phyloP scores from a whole-genome alignment of 2,797 vertebrate species.

The Arctocebus calabarensis region DNA sequence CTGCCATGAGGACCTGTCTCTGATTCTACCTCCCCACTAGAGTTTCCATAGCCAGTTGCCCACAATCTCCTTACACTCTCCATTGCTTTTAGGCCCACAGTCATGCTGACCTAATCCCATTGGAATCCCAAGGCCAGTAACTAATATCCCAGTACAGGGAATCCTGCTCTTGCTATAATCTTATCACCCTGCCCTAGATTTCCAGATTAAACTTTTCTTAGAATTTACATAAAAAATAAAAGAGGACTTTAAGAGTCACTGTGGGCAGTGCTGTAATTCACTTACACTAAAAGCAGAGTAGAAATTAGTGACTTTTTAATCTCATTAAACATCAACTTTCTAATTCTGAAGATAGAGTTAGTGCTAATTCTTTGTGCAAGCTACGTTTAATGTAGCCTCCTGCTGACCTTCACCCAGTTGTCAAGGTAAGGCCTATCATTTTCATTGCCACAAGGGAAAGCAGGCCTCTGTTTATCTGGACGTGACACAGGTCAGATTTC shows the following conservation, averaged over 20 bases:
- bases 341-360: neutral
- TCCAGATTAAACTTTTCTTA: neutral
- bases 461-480: accelerated
- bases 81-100: neutral
- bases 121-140: neutral
- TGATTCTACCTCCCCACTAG: accelerated
- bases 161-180: neutral
- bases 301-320: neutral
- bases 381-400: neutral
- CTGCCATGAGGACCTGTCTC: neutral
- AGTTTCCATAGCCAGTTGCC: neutral
- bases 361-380: neutral
- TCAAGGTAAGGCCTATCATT: neutral
- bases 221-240: neutral
- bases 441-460: neutral
- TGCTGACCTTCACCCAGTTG: neutral
- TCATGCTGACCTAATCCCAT: neutral
- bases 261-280: neutral
- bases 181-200: neutral
- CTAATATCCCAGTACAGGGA: neutral
- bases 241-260: neutral
- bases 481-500: neutral
- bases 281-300: neutral
- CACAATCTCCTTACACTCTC: neutral
- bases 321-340: neutral